Evolutionary conservation across 2,888 invertebrate species (phyloP), one percentile per base, ranked within the genome.

Genomic region (Plebejus anna): DNA sequence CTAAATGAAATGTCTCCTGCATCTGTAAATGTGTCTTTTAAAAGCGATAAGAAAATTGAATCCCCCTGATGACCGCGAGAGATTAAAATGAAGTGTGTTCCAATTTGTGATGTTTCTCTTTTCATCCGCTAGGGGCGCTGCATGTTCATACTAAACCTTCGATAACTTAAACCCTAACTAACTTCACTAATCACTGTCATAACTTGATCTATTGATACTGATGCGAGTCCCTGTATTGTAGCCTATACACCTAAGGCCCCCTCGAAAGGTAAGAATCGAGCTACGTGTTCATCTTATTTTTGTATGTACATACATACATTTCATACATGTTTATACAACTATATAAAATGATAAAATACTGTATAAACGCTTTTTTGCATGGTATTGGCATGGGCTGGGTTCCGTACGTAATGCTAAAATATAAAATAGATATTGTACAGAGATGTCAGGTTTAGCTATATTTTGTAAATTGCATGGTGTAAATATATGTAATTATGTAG

Each of bases 201-300:
- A 66, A 36, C 66, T 66, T 66, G 36, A 66, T 66, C 66, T 66
- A 66, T 66, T 36, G 66, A 66, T 73, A 73, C 73, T 73, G 73
- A 73, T 55, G 73, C 73, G 32, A 51, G 51, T 42, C 47, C 51
- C 28, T 73, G 16, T 73, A 73, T 73, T 73, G 72, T 72, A 72
- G 73, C 73, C 28, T 32, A 28, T 22, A 51, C 73, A 51, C 16
- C 47, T 28, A 28, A 73, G 66, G 66, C 66, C 66, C 28, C 28
- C 16, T 32, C 13, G 11, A 55, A 32, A 73, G 73, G 73, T 73
- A 73, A 73, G 73, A 51, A 55, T 73, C 32, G 28, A 55, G 9
- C 16, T 32, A 55, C 32, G n/a, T 22, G 13, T 55, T 55, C 51
- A 51, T 73, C 51, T 51, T 73, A 22, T 28, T 51, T 51, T 47